Base-by-base conservation (phyloP, 1,140 invertebrate species). In the Trachymyrmex cornetzi region DNA sequence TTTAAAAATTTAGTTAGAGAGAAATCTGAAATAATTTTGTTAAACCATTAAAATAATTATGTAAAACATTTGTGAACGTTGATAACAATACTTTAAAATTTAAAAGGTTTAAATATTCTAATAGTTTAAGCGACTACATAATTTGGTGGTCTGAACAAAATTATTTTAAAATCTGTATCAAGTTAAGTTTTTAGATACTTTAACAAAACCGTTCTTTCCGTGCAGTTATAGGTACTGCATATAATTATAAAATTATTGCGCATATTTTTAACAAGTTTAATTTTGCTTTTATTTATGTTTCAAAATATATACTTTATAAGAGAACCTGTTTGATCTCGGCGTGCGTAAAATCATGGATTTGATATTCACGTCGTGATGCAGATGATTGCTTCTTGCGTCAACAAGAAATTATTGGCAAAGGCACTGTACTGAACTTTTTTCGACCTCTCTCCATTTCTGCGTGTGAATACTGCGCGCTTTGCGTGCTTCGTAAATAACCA, bases 341-440 rank as follows among this genome's bases (percentile, higher is more conserved):
- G 16, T 14, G 19, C 14, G 38, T 6, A 11, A 71, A 57, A 57
- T 57, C 34, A 16, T 11, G 79, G 11, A 71, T 81, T 81, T 81
- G 59, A 81, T 81, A 71, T 81, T 57, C 53, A 12, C 34, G 19
- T 38, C 50, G 14, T 71, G 22, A 81, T 57, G 30, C 30, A 19
- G 50, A 67, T 44, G 79, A 81, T 81, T 48, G 79, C 79, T 81
- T 71, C 50, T 81, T 81, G 79, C 50, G 66, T 81, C 79, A 81
- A 81, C 79, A 81, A 81, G 79, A 34, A 81, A 81, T 81, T 81
- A 81, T 81, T 81, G 64, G 77, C n/a, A 71, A 81, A 69, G 22
- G 30, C 34, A 38, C 34, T 67, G 30, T 63, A 57, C 38, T 59
- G 64, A 34, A 53, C 50, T 59, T 81, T 81, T 81, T 81, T 67